A percentile compares a stretch with the other conserved stretches of the same genome.
Evolutionary conservation across 2,888 invertebrate species (phyloP).

Genomic region (Tetragonula carbonaria): DNA sequence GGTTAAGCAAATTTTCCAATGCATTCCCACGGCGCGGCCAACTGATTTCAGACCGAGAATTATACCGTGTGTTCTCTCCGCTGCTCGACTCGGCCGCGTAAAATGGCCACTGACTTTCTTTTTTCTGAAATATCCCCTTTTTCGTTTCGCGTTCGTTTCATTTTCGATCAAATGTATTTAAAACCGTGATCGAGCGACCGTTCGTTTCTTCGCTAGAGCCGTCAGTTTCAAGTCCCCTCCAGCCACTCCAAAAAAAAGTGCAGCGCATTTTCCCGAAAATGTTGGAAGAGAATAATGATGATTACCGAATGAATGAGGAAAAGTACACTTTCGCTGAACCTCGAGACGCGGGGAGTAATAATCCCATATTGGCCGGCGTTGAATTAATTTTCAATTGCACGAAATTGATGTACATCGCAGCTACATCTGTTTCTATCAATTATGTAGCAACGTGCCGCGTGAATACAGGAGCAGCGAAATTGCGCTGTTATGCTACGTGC

Average conservation of each 20-base stretch:
- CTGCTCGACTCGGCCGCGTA: neutral
- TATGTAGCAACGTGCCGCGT: conserved; percentile 20
- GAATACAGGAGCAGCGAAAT: conserved; percentile 20
- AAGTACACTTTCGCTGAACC: neutral
- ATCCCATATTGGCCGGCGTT: neutral
- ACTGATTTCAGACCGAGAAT: conserved; percentile 30
- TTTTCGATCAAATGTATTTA: no score
- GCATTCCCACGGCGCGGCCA: conserved; percentile 55
- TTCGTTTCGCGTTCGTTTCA: neutral
- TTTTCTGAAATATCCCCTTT: neutral
- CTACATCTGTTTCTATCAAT: conserved; percentile 32
- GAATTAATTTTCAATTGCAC: conserved; percentile 38
- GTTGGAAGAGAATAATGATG: neutral
- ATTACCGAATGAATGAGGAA: neutral
- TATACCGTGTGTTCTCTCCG: conserved; percentile 10
- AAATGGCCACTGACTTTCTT: neutral
- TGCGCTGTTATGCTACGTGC: conserved; percentile 23
- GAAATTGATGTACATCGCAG: conserved; percentile 29
- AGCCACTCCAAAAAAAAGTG: no score
- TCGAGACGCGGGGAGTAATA: neutral
- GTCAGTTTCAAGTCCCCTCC: no score
- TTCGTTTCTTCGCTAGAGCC: no score
- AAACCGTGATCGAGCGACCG: no score
- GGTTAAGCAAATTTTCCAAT: conserved; percentile 65
- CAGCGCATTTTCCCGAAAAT: no score